Percentiles rank a stretch among this genome's conserved stretches.
These are phyloP conservation scores for Napeogenes sylphis DNA, from an alignment of 2,888 invertebrate species.

Conservation along the genomic window DNA sequence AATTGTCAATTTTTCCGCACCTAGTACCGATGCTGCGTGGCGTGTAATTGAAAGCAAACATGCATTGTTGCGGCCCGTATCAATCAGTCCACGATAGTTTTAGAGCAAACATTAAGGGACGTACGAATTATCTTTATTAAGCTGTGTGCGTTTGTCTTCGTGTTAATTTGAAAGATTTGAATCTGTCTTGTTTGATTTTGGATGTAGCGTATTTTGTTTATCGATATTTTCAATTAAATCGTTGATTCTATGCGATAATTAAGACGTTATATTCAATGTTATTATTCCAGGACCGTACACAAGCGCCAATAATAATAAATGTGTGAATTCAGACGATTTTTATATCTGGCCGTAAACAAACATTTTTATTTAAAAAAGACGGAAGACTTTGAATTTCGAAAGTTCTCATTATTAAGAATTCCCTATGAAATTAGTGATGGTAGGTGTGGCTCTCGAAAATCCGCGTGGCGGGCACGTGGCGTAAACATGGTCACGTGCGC, in stretches of 20 bases:
- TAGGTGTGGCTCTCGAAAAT: constrained; percentile 49
- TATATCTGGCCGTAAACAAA: background rate
- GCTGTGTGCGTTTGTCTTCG: constrained; percentile 23
- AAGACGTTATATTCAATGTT: no score
- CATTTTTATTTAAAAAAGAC: constrained; percentile 45
- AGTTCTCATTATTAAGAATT: constrained; percentile 40
- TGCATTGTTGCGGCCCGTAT: constrained; percentile 70
- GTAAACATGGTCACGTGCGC: constrained; percentile 59
- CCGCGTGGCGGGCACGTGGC: constrained; percentile 51
- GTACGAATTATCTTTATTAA: constrained; percentile 29
- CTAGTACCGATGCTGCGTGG: constrained; percentile 32
- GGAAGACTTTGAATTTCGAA: constrained; percentile 45
- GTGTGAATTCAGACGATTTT: no score
- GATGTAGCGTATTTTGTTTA: background rate
- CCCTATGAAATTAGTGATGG: constrained; percentile 45
- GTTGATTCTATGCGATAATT: no score
- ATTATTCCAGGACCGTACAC: no score
- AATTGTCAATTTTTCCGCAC: constrained; percentile 25
- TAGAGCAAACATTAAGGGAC: constrained; percentile 41
- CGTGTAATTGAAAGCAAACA: constrained; percentile 74
- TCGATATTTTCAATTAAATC: background rate
- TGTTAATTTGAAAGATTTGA: constrained; percentile 27
- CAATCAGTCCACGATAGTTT: constrained; percentile 60
- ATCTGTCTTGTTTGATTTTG: constrained; percentile 1
- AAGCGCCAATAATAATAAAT: no score